phyloP scores from a whole-genome alignment of 1,140 invertebrate genomes.

The Daktulosphaira vitifoliae region DNA sequence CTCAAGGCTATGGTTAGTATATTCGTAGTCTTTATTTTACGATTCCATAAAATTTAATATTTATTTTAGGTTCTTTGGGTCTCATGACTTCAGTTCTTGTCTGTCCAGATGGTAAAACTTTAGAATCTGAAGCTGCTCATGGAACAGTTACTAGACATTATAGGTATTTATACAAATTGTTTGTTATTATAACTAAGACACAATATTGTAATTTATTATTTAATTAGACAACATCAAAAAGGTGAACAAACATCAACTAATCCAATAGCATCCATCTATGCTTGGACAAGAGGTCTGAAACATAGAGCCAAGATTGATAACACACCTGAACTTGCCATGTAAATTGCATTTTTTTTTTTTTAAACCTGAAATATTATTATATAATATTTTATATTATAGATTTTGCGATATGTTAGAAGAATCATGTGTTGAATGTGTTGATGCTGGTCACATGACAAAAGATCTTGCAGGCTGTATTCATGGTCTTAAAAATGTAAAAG shows the following conservation, averaged over 20 bases:
- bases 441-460: conserved; percentile 84
- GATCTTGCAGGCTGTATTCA: conserved; percentile 83
- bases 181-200: not conserved
- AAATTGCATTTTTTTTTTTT: conserved; percentile 28
- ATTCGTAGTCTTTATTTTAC: not conserved
- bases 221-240: conserved; percentile 57
- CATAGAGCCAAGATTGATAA: conserved; percentile 75
- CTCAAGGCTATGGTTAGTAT: conserved; percentile 61
- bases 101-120: conserved; percentile 83
- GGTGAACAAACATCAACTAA: conserved; percentile 80
- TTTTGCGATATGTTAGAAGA: conserved; percentile 51
- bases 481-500: conserved; percentile 63
- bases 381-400: not conserved
- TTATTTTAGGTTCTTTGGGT: conserved; percentile 60
- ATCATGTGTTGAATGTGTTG: conserved; percentile 78
- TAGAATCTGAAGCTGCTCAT: conserved; percentile 86
- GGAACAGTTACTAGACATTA: conserved; percentile 87
- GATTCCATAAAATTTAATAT: not conserved
- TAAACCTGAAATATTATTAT: not conserved
- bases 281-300: conserved; percentile 76
- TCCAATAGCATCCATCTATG: conserved; percentile 85
- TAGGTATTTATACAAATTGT: conserved; percentile 45
- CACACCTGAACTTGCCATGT: conserved; percentile 59
- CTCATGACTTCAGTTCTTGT: conserved; percentile 88
- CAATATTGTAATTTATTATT: not conserved